Evolutionary conservation across 2,113 vertebrate species (phyloP), one percentile per base, ranked within the genome.

Genomic region (Pelvicachromis taeniatus): DNA sequence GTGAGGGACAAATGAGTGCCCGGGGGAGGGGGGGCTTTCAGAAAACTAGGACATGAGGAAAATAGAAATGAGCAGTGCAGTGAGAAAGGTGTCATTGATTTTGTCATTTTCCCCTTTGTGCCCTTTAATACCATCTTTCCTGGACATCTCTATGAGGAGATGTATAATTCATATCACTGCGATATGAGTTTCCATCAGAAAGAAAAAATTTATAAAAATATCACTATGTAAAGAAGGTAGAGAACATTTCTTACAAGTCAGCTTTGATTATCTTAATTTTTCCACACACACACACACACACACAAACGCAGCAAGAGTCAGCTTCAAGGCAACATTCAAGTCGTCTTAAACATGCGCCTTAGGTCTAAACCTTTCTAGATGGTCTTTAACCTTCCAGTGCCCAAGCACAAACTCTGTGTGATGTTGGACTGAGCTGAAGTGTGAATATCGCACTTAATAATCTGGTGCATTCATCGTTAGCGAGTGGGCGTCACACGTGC

Each of bases 21-120:
- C 9, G 81, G 63, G 70, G 61, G 17, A 23, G 14, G 77, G 61
- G 75, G 55, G 17, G 16, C 14, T 7, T 14, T 26, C 21, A 35
- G 55, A 77, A 87, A 94, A 91, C 85, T 94, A 87, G 91, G 89
- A 92, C 91, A 92, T 1, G 40, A 84, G 54, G 70, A 78, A 77
- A 82, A 88, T 75, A 77, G 70, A 52, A 54, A 86, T 77, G 87
- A 77, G 23, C 55, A 87, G 59, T 17, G 73, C n/a, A 79, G 63
- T 6, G 9, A 13, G 65, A 89, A 90, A 89, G 87, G 88, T 88
- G 85, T 87, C 87, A 91, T 83, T 88, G 87, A 88, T 87, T 87
- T 79, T 75, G 80, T 82, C 50, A 86, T 73, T 86, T 40, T 86
- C 54, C 35, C 61, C 81, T 77, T 63, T 79, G 59, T 54, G 35